Base-by-base conservation (phyloP, 2,113 vertebrate genomes). In the Hemiprocne comata region DNA sequence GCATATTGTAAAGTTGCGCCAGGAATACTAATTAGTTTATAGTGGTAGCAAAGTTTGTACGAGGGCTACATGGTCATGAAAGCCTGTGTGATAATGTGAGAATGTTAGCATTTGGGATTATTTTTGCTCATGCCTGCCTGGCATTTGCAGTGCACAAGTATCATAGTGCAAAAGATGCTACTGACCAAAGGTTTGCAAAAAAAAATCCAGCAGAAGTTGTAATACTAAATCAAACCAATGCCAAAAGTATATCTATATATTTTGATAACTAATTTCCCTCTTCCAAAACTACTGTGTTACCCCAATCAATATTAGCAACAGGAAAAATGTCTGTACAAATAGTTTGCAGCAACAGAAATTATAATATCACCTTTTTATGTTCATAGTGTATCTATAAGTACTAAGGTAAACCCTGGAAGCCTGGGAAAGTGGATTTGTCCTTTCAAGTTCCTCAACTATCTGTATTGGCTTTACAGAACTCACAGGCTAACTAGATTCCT, bases 1-100 rank as follows among this genome's bases (percentile, higher is more conserved):
- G 24, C 33, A 61, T 55, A 73, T 40, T 72, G 10, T 54, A 82
- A 54, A 31, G 24, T 9, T 92, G 15, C 2, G 34, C 10, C 10
- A 42, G 11, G 21, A 70, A 69, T 64, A 36, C 17, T 34, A 65
- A 64, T 64, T 8, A 11, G 20, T 44, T 78, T 11, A 46, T 12
- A 60, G 11, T 11, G 13, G 15, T 40, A 40, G 48, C 9, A 60
- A 79, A 66, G 26, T 42, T 20, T 65, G 4, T 38, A 14, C 14
- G 72, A 85, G 20, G 26, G 5, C 38, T 92, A n/a, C 13, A 38
- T 3, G 36, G 13, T 23, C 31, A 69, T 36, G 24, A 90, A 85
- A 36, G 4, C 7, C 28, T 72, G 4, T 0, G 1, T 31, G 14
- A 40, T 46, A 17, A 40, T n/a, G 3, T 17, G 2, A 46, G 18